Percentiles rank a stretch among this genome's conserved stretches.
These are phyloP conservation scores for Epinotia brunnichana DNA, from an alignment of 2,888 invertebrate species.

Conservation along the genomic window DNA sequence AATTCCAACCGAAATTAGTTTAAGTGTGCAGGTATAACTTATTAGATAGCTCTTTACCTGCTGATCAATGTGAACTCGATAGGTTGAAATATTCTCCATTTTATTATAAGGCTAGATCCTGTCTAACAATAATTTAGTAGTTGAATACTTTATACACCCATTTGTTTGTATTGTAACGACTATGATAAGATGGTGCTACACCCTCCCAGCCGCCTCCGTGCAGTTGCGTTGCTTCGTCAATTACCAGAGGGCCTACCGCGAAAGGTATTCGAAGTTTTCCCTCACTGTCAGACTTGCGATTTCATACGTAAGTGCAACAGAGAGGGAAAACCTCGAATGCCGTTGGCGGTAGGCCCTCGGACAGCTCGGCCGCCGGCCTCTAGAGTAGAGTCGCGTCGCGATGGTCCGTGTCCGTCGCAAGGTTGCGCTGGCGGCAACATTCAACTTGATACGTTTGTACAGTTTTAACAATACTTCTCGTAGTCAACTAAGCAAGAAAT, in stretches of 20 bases:
- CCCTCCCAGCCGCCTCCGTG: conserved; percentile 27
- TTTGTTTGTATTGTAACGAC: conserved; percentile 34
- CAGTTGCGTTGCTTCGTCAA: conserved; percentile 34
- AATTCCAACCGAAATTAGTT: conserved; percentile 4
- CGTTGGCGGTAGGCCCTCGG: too few relatives aligned
- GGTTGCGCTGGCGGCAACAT: conserved; percentile 70
- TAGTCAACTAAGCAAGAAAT: conserved; percentile 80
- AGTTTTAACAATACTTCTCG: conserved; percentile 82
- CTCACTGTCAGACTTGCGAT: too few relatives aligned
- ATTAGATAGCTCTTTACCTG: neutral
- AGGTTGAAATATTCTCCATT: neutral
- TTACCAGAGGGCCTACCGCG: too few relatives aligned
- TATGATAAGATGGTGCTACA: conserved; percentile 44
- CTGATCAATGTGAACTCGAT: conserved; percentile 6
- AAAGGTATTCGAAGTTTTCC: too few relatives aligned
- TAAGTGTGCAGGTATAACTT: conserved; percentile 12
- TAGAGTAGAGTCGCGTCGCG: conserved; percentile 60
- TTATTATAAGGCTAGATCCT: conserved; percentile 17
- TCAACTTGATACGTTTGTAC: conserved; percentile 79
- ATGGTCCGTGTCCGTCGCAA: conserved; percentile 60
- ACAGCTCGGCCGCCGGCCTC: conserved; percentile 50
- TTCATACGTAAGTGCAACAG: too few relatives aligned
- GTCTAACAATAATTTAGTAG: conserved; percentile 28
- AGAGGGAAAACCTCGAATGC: too few relatives aligned
- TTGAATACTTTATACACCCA: conserved; percentile 32